Evolutionary conservation across 2,888 invertebrate species (phyloP).

Genomic region (Meandrusa payeni): DNA sequence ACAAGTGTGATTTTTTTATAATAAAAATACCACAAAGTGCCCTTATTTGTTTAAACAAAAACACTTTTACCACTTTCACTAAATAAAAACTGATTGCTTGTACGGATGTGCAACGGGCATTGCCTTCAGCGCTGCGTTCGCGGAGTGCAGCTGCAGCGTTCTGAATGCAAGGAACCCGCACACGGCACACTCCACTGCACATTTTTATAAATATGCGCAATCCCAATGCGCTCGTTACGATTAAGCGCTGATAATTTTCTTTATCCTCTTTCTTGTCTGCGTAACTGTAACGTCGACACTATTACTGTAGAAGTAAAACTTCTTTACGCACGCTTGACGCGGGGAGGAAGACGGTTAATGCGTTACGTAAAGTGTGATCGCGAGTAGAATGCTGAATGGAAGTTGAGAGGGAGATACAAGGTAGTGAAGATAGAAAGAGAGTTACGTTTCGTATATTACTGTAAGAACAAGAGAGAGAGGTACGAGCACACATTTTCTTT

Average conservation of each 20-base stretch:
- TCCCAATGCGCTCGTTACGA: conserved; percentile 67
- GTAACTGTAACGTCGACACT: not conserved
- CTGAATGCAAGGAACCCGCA: conserved; percentile 48
- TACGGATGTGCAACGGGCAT: not conserved
- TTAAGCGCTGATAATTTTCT: conserved; percentile 33
- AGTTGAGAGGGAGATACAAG: too few relatives aligned
- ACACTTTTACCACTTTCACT: conserved; percentile 13
- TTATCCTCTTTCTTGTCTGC: not conserved
- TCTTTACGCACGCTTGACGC: too few relatives aligned
- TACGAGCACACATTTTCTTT: too few relatives aligned
- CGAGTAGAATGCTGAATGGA: too few relatives aligned
- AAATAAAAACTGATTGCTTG: conserved; percentile 12
- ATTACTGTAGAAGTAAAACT: too few relatives aligned
- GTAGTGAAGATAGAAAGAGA: too few relatives aligned
- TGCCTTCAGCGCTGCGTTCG: conserved; percentile 56
- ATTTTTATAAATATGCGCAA: conserved; percentile 75
- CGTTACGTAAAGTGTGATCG: too few relatives aligned
- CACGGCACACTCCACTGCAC: conserved; percentile 37
- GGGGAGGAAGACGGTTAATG: too few relatives aligned
- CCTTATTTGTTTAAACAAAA: not conserved
- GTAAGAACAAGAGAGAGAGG: too few relatives aligned
- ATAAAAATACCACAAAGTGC: not conserved
- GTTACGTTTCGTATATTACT: too few relatives aligned
- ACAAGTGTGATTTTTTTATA: conserved; percentile 1
- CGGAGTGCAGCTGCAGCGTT: conserved; percentile 57